A percentile compares a stretch with the other conserved stretches of the same genome.
Evolutionary conservation across 2,113 vertebrate genomes (phyloP).

Genomic region (Amphiprion ocellaris): DNA sequence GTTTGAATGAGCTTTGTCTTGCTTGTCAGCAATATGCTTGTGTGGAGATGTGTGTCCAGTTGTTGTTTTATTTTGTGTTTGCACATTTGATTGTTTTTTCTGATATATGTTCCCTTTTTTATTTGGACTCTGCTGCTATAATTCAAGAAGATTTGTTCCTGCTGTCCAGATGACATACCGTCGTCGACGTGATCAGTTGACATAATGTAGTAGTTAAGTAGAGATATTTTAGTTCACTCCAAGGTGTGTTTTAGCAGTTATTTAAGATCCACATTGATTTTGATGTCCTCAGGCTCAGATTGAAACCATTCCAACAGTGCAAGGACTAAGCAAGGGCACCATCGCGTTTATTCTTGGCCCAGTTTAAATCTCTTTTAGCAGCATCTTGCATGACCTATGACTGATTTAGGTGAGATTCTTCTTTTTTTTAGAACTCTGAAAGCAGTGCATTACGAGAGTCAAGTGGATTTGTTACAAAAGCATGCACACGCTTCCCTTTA

Average conservation of each 20-base stretch:
- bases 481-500: too few relatives aligned
- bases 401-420: background rate
- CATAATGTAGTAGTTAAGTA: background rate
- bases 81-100: background rate
- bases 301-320: background rate
- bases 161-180: background rate
- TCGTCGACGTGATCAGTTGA: background rate
- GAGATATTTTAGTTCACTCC: background rate
- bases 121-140: too few relatives aligned
- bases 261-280: background rate
- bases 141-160: background rate
- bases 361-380: background rate
- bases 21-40: constrained; percentile 27
- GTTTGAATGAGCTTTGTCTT: constrained; percentile 1
- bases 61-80: constrained; percentile 1
- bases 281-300: background rate
- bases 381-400: background rate
- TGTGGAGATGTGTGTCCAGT: constrained; percentile 1
- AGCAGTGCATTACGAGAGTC: background rate
- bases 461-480: too few relatives aligned
- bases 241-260: background rate
- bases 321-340: background rate
- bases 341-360: background rate
- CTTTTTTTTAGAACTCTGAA: background rate
- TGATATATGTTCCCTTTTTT: background rate